These are phyloP conservation scores for Acipenser ruthenus DNA, from an alignment of 2,797 vertebrate species.

Conservation along the genomic window DNA sequence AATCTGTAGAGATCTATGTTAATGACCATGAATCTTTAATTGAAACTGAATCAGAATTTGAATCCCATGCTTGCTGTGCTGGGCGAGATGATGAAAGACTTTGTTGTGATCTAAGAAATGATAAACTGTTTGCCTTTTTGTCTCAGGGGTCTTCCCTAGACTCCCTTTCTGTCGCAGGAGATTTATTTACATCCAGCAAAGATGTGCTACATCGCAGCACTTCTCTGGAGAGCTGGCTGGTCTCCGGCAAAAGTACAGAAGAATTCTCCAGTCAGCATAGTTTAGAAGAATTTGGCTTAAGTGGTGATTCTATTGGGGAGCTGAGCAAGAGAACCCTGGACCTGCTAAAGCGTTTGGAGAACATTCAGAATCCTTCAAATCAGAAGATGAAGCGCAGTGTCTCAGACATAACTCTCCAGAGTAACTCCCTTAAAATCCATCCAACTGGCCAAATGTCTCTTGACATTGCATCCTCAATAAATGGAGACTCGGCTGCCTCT, in stretches of 20 bases:
- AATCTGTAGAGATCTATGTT: conserved; percentile 43
- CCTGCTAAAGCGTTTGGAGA: conserved; percentile 86
- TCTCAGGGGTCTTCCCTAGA: conserved; percentile 82
- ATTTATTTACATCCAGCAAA: conserved; percentile 62
- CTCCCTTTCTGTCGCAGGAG: conserved; percentile 71
- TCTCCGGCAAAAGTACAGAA: conserved; percentile 66
- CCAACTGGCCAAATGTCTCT: conserved; percentile 57
- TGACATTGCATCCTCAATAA: conserved; percentile 69
- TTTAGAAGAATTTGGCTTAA: conserved; percentile 62
- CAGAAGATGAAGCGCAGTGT: conserved; percentile 84
- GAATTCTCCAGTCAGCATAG: conserved; percentile 68
- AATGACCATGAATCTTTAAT: conserved; percentile 39
- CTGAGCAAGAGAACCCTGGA: conserved; percentile 93
- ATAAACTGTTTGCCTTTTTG: conserved; percentile 45
- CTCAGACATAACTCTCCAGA: conserved; percentile 83
- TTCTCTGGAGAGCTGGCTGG: conserved; percentile 83
- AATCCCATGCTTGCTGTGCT: conserved; percentile 37
- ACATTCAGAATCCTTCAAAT: conserved; percentile 80
- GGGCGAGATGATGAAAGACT: conserved; percentile 37
- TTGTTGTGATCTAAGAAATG: conserved; percentile 30
- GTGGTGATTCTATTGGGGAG: conserved; percentile 71
- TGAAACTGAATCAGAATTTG: conserved; percentile 42
- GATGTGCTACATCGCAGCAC: conserved; percentile 70
- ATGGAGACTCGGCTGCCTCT: conserved; percentile 79
- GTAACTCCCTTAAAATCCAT: conserved; percentile 61